phyloP scores from a whole-genome alignment of 1,140 invertebrate genomes.

The Aricia agestis region DNA sequence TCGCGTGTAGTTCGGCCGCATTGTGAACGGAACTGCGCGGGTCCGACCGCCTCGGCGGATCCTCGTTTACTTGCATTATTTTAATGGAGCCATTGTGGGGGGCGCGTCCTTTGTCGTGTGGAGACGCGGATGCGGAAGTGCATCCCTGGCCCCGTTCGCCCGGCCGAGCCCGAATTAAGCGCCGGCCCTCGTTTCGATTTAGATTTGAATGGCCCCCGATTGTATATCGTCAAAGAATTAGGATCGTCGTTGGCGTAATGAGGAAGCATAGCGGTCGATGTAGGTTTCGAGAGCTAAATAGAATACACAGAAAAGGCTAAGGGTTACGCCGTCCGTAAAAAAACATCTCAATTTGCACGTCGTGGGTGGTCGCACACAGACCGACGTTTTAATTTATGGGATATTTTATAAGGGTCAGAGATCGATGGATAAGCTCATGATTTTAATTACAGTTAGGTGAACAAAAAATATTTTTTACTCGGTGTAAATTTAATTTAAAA shows the following conservation, averaged over 20 bases:
- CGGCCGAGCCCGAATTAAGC: slow-evolving; percentile 57
- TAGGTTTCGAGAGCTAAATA: too few relatives aligned
- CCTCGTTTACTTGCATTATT: slow-evolving; percentile 77
- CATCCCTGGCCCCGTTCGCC: slow-evolving; percentile 62
- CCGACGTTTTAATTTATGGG: background rate
- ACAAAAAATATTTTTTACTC: background rate
- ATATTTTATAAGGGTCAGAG: background rate
- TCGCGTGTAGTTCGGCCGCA: slow-evolving; percentile 68
- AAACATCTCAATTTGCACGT: background rate
- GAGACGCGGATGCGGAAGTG: slow-evolving; percentile 57
- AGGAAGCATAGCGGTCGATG: background rate
- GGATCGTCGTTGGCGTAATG: slow-evolving; percentile 44
- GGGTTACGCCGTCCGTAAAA: background rate
- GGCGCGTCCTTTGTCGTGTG: slow-evolving; percentile 70
- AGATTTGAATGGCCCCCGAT: slow-evolving; percentile 45
- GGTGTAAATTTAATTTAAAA: background rate
- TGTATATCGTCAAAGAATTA: slow-evolving; percentile 43
- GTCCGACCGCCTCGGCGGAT: slow-evolving; percentile 68
- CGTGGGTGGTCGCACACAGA: background rate
- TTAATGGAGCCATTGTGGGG: slow-evolving; percentile 75
- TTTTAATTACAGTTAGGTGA: background rate
- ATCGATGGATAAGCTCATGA: background rate
- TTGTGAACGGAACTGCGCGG: slow-evolving; percentile 54
- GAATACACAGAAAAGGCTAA: background rate
- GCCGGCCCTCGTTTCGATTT: slow-evolving; percentile 57